phyloP scores from a whole-genome alignment of 2,888 invertebrate genomes.

The Nymphalis c-album region DNA sequence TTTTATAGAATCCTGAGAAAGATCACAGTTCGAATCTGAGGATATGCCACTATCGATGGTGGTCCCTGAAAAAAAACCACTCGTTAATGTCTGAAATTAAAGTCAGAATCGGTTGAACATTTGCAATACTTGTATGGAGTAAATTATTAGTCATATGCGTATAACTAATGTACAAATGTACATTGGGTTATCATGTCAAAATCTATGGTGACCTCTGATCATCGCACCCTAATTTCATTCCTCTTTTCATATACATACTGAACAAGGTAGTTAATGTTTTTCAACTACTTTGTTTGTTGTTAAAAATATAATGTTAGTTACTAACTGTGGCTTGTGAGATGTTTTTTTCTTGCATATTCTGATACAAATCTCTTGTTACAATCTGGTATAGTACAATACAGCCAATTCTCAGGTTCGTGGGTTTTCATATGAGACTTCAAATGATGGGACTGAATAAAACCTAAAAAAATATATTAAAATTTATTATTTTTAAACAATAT shows the following conservation, averaged over 20 bases:
- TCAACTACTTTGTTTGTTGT: no score
- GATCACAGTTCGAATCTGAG: constrained; percentile 49
- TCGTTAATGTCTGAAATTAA: background rate
- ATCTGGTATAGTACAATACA: constrained; percentile 50
- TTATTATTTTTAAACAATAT: background rate
- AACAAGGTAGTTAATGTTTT: background rate
- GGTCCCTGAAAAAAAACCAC: constrained; percentile 47
- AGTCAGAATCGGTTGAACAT: no score
- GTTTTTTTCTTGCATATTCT: constrained; percentile 60
- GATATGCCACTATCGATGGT: constrained; percentile 52
- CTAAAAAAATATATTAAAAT: constrained; percentile 51
- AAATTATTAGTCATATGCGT: no score
- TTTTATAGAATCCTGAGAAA: constrained; percentile 14
- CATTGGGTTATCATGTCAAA: no score
- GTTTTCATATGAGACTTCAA: constrained; percentile 64
- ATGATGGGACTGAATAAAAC: constrained; percentile 72
- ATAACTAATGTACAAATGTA: no score
- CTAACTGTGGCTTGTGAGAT: constrained; percentile 62
- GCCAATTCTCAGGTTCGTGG: constrained; percentile 54
- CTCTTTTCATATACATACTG: no score
- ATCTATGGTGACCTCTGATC: no score
- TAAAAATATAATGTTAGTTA: constrained; percentile 29
- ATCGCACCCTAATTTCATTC: no score
- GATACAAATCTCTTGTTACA: constrained; percentile 62
- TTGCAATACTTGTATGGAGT: no score